These are phyloP conservation scores for Sericinus montela DNA, from an alignment of 2,888 invertebrate species.

Conservation along the genomic window DNA sequence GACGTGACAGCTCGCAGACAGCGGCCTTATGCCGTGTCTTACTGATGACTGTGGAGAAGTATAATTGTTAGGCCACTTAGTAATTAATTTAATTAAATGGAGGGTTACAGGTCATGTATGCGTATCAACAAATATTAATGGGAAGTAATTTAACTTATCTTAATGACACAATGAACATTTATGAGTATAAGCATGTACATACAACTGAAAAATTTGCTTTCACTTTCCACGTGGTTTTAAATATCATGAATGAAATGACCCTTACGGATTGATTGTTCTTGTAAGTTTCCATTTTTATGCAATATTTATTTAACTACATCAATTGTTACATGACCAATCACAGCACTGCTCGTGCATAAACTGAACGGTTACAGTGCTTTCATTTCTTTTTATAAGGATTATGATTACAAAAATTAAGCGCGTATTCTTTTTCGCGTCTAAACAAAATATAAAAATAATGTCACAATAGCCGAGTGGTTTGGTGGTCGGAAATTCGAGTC, in stretches of 20 bases:
- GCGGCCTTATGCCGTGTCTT: background rate
- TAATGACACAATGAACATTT: background rate
- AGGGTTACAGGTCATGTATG: slow-evolving; percentile 14
- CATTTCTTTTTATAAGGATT: slow-evolving; percentile 14
- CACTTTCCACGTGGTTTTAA: background rate
- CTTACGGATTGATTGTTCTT: slow-evolving; percentile 19
- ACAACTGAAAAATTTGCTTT: slow-evolving; percentile 9
- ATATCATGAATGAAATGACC: background rate
- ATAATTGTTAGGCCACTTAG: background rate
- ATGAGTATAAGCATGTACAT: background rate
- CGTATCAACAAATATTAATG: slow-evolving; percentile 9
- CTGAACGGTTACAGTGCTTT: slow-evolving; percentile 14
- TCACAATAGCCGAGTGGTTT: no score
- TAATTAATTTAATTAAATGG: slow-evolving; percentile 8
- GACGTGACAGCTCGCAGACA: background rate
- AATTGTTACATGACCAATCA: slow-evolving; percentile 7
- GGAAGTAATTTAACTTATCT: background rate
- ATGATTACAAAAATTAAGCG: background rate
- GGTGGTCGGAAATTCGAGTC: no score
- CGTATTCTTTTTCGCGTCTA: background rate
- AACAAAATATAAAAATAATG: background rate
- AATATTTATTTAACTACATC: background rate
- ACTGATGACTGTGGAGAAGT: background rate
- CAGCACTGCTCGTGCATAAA: slow-evolving; percentile 2
- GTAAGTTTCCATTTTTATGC: slow-evolving; percentile 20